phyloP scores from a whole-genome alignment of 35 echinoderm and acorn worm species.

The Ophioderma brevispina region DNA sequence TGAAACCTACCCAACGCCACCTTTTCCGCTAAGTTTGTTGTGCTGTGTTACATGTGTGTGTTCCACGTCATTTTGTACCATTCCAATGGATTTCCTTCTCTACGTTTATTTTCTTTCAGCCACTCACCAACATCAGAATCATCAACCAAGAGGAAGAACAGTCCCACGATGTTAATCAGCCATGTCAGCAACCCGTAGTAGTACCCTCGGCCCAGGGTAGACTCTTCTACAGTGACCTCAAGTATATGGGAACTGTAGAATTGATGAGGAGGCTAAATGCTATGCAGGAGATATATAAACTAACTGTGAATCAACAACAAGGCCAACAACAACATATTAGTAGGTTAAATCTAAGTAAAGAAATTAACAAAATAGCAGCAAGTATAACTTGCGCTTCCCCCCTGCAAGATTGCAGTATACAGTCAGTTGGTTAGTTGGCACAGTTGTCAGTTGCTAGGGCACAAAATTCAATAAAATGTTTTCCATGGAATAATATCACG shows the following conservation, averaged over 20 bases:
- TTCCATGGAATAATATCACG: no score
- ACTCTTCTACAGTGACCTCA: conserved; percentile 67
- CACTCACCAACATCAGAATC: conserved; percentile 33
- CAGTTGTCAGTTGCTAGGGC: no score
- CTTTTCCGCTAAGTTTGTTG: neutral
- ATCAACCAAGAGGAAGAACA: conserved; percentile 61
- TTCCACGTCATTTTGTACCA: neutral
- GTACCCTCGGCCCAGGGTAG: conserved; percentile 80
- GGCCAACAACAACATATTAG: no score
- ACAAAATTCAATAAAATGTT: no score
- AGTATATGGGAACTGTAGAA: conserved; percentile 72
- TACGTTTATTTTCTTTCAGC: neutral
- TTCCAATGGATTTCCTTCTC: neutral
- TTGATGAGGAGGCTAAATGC: conserved; percentile 58
- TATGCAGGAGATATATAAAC: conserved; percentile 57
- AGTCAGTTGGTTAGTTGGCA: no score
- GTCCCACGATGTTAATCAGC: conserved; percentile 62
- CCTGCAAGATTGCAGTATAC: no score
- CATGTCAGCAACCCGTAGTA: conserved; percentile 61
- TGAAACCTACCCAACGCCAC: no score
- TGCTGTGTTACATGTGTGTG: neutral
- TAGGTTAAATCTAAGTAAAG: no score
- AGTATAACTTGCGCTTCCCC: no score
- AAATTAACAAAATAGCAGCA: no score
- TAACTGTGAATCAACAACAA: conserved; percentile 37